These are phyloP conservation scores for Diplodus puntazzo DNA, from an alignment of 2,797 vertebrate genomes.

Conservation along the genomic window DNA sequence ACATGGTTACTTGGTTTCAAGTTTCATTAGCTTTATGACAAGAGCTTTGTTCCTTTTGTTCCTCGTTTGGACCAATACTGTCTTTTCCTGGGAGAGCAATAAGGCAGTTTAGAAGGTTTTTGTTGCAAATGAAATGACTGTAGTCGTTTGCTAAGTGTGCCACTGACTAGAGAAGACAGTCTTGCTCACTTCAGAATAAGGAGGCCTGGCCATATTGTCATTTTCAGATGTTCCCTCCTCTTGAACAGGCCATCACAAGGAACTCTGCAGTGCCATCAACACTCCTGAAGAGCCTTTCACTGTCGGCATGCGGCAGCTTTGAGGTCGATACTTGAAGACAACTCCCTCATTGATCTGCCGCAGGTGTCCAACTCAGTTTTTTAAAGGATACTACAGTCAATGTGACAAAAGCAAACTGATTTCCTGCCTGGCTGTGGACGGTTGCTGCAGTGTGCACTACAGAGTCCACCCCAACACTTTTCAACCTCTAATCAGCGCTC, in stretches of 20 bases:
- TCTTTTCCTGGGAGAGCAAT: neutral
- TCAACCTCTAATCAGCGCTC: slow-evolving; percentile 24
- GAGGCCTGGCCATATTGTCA: no score
- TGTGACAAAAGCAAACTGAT: slow-evolving; percentile 22
- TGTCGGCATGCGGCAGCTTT: neutral
- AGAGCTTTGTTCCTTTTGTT: no score
- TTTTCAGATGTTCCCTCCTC: neutral
- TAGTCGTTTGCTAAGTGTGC: neutral
- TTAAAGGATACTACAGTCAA: slow-evolving; percentile 22
- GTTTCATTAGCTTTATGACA: no score
- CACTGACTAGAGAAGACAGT: no score
- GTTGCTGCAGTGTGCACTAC: neutral
- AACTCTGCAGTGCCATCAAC: neutral
- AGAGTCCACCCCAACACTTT: slow-evolving; percentile 10
- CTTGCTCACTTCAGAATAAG: no score
- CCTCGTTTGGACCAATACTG: neutral
- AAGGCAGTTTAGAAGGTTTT: neutral
- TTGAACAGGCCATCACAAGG: neutral
- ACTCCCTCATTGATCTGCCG: slow-evolving; percentile 18
- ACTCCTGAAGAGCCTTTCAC: slow-evolving; percentile 1
- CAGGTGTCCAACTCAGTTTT: slow-evolving; percentile 24
- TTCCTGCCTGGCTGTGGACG: neutral
- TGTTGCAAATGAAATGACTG: neutral
- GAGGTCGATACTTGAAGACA: neutral
- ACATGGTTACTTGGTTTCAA: no score